These are phyloP conservation scores for Leptinotarsa undecemlineata DNA, from an alignment of 1,140 invertebrate genomes.

Conservation along the genomic window DNA sequence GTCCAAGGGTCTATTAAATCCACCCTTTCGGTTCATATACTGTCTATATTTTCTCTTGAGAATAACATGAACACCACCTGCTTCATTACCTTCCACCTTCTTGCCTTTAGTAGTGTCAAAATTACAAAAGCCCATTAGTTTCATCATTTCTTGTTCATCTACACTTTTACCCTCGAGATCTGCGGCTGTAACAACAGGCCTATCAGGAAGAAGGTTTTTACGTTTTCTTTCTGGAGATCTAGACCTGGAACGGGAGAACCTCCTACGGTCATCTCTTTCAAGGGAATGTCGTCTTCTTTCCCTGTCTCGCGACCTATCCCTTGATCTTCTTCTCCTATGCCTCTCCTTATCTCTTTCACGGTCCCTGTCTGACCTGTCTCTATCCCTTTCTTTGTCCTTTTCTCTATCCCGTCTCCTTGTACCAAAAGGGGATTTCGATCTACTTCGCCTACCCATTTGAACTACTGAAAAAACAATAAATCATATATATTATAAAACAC, in stretches of 20 bases:
- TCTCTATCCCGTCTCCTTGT: constrained; percentile 49
- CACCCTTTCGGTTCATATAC: constrained; percentile 99
- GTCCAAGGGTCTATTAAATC: constrained; percentile 97
- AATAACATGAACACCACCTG: constrained; percentile 90
- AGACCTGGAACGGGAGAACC: constrained; percentile 59
- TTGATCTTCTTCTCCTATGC: constrained; percentile 60
- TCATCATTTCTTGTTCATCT: constrained; percentile 96
- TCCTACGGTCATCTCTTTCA: constrained; percentile 58
- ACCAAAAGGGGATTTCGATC: constrained; percentile 51
- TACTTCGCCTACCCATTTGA: constrained; percentile 52
- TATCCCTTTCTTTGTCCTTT: constrained; percentile 54
- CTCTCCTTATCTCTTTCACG: constrained; percentile 60
- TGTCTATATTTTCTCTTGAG: constrained; percentile 96
- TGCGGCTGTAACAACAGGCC: constrained; percentile 68
- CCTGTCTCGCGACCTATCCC: constrained; percentile 60
- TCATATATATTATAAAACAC: background rate
- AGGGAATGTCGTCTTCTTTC: constrained; percentile 53
- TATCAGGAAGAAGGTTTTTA: constrained; percentile 57
- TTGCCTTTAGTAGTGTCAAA: constrained; percentile 96
- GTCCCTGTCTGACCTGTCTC: constrained; percentile 56
- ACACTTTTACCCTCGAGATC: constrained; percentile 81
- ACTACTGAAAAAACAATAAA: constrained; percentile 32
- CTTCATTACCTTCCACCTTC: constrained; percentile 92
- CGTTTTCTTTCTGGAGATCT: constrained; percentile 54
- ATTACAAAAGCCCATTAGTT: constrained; percentile 93